Base-by-base conservation (phyloP, 2,113 vertebrate genomes). In the Archocentrus centrarchus region DNA sequence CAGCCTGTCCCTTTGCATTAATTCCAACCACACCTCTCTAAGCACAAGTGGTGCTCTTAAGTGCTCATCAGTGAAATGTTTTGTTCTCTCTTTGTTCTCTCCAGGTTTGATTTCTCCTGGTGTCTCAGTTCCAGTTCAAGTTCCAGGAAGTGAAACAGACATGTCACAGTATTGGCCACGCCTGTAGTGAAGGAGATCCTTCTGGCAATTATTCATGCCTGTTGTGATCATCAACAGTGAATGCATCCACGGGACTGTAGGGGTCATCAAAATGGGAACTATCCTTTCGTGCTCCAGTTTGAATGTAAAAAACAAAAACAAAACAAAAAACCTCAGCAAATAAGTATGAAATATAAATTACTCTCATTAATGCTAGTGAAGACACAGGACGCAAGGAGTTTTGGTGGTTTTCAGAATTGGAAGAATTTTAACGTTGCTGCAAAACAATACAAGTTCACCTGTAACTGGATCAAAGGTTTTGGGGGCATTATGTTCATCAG, bases 91-190 rank as follows among this genome's bases (percentile, higher is more conserved):
- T 83, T 93, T 44, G 37, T 39, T 39, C 37, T 39, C 85, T 32
- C 88, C 91, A 99, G 98, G 98, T 95, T 96, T 99, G 94, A 99
- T 99, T 96, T 99, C 98, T 88, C 98, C 98, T 90, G 98, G 98
- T 87, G 97, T 99, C 93, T 99, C 98, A 92, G 98, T 99, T 95
- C 98, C 98, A 81, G 98, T 99, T 94, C 98, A 99, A 96, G 98
- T 99, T 96, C 98, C 98, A 90, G 98, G 98, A 95, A 98, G 97
- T 94, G 98, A 99, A 96, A 96, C 96, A 41, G 98, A 99, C 96
- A 97, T 99, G 98, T 98, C 98, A 93, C 98, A 99, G 88, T 99
- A 99, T 93, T 99, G 98, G 98, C 97, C 98, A 93, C 96, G 98
- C 93, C 96, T 99, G 96, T 97, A 99, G 96, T 99, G 97, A 97